Evolutionary conservation across 2,113 vertebrate genomes (phyloP).

Genomic region (Pogonocichla stellata): DNA sequence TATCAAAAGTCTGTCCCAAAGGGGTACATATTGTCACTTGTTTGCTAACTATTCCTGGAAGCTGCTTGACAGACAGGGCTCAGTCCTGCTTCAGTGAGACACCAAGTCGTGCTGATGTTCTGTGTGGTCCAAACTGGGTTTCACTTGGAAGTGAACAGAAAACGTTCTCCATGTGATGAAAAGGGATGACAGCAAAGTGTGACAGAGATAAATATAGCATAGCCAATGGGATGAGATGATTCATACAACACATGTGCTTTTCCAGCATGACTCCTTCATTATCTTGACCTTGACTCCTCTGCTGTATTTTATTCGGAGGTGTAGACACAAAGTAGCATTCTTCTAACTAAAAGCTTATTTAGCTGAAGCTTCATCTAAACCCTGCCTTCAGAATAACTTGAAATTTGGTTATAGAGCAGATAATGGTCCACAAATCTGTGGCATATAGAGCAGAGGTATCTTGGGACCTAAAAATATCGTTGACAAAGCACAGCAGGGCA

Average conservation of each 20-base stretch:
- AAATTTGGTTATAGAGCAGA: neutral
- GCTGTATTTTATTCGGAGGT: neutral
- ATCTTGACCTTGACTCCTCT: neutral
- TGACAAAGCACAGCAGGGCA: neutral
- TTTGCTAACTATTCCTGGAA: neutral
- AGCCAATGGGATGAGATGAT: neutral
- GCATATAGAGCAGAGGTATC: neutral
- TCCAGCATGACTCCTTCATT: neutral
- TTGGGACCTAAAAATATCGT: neutral
- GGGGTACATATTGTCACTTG: neutral
- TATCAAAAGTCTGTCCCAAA: neutral
- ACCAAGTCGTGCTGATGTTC: neutral
- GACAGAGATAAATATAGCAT: neutral
- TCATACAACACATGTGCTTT: neutral
- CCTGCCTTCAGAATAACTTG: neutral
- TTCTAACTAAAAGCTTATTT: neutral
- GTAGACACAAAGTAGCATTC: neutral
- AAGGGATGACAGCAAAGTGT: neutral
- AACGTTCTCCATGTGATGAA: fast-evolving
- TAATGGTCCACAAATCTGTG: neutral
- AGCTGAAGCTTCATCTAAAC: neutral
- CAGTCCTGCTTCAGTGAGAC: neutral
- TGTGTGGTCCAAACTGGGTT: neutral
- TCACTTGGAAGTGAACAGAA: neutral
- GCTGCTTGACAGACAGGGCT: neutral